phyloP scores from a whole-genome alignment of 2,888 invertebrate species.

The Cancer borealis region DNA sequence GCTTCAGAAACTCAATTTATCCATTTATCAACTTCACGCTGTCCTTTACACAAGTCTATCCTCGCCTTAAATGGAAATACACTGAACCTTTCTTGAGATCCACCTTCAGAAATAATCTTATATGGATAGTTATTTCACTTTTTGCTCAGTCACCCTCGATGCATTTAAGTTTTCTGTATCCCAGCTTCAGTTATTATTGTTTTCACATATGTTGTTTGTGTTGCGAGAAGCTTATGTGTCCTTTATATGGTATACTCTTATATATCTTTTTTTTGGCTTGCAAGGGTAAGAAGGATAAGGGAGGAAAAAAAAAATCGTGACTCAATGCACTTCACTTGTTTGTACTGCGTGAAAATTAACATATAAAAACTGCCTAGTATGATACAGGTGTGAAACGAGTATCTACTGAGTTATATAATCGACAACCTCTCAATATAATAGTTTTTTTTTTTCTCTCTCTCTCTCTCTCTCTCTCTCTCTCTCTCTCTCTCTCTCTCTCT shows the following conservation, averaged over 20 bases:
- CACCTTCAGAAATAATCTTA: background rate
- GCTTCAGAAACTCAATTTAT: background rate
- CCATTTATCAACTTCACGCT: background rate
- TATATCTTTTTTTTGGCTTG: background rate
- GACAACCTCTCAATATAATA: too few relatives aligned
- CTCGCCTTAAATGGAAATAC: background rate
- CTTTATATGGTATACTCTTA: background rate
- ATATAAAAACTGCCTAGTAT: too few relatives aligned
- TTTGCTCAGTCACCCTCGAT: background rate
- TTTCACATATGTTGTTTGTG: background rate
- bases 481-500: background rate
- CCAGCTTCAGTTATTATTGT: background rate
- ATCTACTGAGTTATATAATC: background rate
- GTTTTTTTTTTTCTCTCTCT: background rate
- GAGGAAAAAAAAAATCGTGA: background rate
- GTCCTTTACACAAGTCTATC: background rate
- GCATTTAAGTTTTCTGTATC: background rate
- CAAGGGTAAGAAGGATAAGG: background rate
- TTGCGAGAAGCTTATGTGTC: background rate
- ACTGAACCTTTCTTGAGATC: background rate
- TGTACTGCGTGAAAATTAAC: too few relatives aligned
- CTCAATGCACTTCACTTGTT: background rate
- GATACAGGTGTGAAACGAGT: background rate
- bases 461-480: slow-evolving; percentile 41
- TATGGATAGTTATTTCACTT: background rate